These are phyloP conservation scores for Lerema accius DNA, from an alignment of 1,140 invertebrate genomes.

Conservation along the genomic window DNA sequence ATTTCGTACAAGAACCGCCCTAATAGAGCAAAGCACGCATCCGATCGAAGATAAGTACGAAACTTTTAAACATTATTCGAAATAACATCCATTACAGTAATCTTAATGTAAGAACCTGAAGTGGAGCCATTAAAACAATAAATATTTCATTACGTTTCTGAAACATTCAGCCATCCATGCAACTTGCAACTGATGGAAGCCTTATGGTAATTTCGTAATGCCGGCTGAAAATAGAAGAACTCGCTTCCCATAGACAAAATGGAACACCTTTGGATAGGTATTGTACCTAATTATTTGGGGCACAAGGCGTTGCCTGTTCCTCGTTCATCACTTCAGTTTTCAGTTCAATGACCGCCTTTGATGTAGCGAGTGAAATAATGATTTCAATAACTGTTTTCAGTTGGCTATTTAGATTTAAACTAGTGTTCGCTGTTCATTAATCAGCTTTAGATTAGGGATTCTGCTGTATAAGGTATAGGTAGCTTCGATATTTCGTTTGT, in stretches of 20 bases:
- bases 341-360: constrained; percentile 69
- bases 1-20: too few relatives aligned
- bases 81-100: constrained; percentile 21
- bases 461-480: too few relatives aligned
- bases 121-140: constrained; percentile 19
- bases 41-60: neutral
- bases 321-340: constrained; percentile 49
- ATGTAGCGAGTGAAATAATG: constrained; percentile 65
- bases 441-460: too few relatives aligned
- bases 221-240: too few relatives aligned
- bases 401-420: constrained; percentile 53
- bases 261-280: constrained; percentile 3
- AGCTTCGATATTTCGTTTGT: too few relatives aligned
- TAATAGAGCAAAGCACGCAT: too few relatives aligned
- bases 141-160: constrained; percentile 23
- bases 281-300: constrained; percentile 29
- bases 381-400: constrained; percentile 47
- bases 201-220: constrained; percentile 20
- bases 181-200: constrained; percentile 15
- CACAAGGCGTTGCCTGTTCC: constrained; percentile 33
- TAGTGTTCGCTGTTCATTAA: constrained; percentile 34
- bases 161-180: too few relatives aligned
- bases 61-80: constrained; percentile 16
- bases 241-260: neutral
- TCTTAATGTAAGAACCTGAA: constrained; percentile 27